Base-by-base conservation (phyloP, 2,888 invertebrate genomes). In the Acanthosoma haemorrhoidale region DNA sequence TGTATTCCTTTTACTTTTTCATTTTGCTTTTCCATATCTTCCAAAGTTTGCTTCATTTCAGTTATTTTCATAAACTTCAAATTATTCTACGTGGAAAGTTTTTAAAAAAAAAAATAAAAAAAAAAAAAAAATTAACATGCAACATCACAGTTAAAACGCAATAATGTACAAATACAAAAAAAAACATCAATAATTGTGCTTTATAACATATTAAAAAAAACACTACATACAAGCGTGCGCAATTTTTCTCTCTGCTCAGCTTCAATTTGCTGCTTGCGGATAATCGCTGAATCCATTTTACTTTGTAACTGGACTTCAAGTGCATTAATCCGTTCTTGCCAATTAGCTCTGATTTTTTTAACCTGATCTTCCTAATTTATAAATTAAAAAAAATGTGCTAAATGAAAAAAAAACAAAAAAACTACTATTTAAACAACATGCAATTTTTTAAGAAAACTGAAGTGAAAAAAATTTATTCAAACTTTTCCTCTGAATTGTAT, bases 1-100 rank as follows among this genome's bases (percentile, higher is more conserved):
- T 90, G 89, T 74, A 92, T 86, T 81, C 92, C 92, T 81, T 88
- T 88, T 80, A 91, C 90, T 76, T 93, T 86, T 80, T 87, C 87
- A 81, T 92, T 90, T 74, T 92, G 92, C 75, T 82, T 79, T 86
- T 87, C 77, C 85, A 85, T 77, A 83, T 82, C 80, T 85, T 84
- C 84, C 77, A 83, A 81, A 76, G 85, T 84, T 77, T 86, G 86
- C 77, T 87, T 86, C 76, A 86, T 87, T 81, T 87, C 87, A 71
- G 85, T 85, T 25, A 51, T 51, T 51, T 51, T 51, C 51, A 51
- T 51, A 79, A 89, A 82, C 84, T 88, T 89, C 78, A 82, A 81
- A 79, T 84, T 85, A 80, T 86, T 88, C 85, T 85, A 81, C 64
- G 43, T 66, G 71, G 70, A 68, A n/a, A n/a, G n/a, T n/a, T n/a